phyloP scores from a whole-genome alignment of 2,797 vertebrate species.

The Aldrovandia affinis region DNA sequence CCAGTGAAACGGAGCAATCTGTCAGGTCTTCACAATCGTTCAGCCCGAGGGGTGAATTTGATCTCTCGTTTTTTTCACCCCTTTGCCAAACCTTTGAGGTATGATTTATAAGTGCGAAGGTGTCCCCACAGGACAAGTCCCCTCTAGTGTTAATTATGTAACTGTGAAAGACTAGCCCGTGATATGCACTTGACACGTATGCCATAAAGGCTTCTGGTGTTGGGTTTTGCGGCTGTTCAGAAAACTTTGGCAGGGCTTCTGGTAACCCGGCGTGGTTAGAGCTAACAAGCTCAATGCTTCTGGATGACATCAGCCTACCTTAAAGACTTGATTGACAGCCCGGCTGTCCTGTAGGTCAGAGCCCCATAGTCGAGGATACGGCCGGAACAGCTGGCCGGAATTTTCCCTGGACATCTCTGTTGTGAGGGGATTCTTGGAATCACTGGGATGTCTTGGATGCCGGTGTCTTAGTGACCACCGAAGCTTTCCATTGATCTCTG shows the following conservation, averaged over 20 bases:
- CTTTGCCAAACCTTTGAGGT: neutral
- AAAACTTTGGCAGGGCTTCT: neutral
- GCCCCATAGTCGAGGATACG: slow-evolving; percentile 63
- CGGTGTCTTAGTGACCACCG: slow-evolving; percentile 58
- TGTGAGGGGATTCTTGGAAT: slow-evolving; percentile 60
- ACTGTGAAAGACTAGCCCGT: no score
- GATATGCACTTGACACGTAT: neutral
- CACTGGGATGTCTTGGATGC: slow-evolving; percentile 67
- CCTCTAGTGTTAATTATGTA: slow-evolving; percentile 3
- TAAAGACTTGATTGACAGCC: slow-evolving; percentile 55
- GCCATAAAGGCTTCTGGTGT: neutral
- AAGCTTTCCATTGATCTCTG: slow-evolving; percentile 63
- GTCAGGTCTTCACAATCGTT: slow-evolving; percentile 63
- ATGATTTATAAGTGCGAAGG: neutral
- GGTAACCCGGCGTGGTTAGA: slow-evolving; percentile 34
- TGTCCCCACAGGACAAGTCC: neutral
- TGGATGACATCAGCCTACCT: slow-evolving; percentile 65
- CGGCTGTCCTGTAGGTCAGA: slow-evolving; percentile 60
- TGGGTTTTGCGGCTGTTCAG: neutral
- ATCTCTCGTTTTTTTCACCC: slow-evolving; percentile 46
- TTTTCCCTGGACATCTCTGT: slow-evolving; percentile 63
- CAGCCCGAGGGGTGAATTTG: slow-evolving; percentile 56
- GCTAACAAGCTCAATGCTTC: slow-evolving; percentile 30
- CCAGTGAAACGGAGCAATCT: slow-evolving; percentile 64
- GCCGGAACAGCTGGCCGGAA: slow-evolving; percentile 64